Conservation (phyloP, 2,888 invertebrate species). For the Leucophenga maculata region DNA sequence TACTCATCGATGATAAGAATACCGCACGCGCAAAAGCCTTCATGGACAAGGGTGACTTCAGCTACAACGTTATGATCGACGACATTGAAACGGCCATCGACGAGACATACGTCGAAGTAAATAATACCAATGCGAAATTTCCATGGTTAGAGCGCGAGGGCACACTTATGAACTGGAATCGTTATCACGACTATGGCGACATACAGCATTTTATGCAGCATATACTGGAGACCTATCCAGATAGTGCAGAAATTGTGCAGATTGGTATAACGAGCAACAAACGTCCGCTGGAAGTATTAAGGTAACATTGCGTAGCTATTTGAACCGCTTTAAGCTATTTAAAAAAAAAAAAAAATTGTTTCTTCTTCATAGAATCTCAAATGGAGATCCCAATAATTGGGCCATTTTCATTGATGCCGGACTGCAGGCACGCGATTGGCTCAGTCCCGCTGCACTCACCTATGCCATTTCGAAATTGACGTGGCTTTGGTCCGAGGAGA, state of each 20-base stretch:
- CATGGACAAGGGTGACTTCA: constrained; percentile 76
- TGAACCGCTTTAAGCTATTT: no score
- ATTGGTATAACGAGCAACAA: constrained; percentile 85
- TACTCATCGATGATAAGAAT: constrained; percentile 76
- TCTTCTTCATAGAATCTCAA: constrained; percentile 76
- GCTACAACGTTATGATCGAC: constrained; percentile 81
- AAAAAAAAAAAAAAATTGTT: no score
- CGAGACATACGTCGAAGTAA: constrained; percentile 75
- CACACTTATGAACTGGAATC: constrained; percentile 79
- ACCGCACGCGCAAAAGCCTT: constrained; percentile 77
- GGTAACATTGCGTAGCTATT: constrained; percentile 50
- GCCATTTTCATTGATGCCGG: constrained; percentile 83
- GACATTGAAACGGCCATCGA: constrained; percentile 85
- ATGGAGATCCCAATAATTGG: constrained; percentile 76
- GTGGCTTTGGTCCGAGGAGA: constrained; percentile 75
- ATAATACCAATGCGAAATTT: constrained; percentile 75
- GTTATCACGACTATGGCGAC: constrained; percentile 80
- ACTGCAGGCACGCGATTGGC: constrained; percentile 92
- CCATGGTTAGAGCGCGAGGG: constrained; percentile 67
- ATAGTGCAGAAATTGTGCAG: constrained; percentile 79
- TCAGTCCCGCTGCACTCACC: constrained; percentile 84
- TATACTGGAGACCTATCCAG: constrained; percentile 79
- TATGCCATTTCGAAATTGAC: constrained; percentile 82
- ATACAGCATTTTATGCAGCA: constrained; percentile 82
- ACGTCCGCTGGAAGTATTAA: constrained; percentile 79